Conservation (phyloP, 2,113 vertebrate genomes). For the Aegypius monachus region DNA sequence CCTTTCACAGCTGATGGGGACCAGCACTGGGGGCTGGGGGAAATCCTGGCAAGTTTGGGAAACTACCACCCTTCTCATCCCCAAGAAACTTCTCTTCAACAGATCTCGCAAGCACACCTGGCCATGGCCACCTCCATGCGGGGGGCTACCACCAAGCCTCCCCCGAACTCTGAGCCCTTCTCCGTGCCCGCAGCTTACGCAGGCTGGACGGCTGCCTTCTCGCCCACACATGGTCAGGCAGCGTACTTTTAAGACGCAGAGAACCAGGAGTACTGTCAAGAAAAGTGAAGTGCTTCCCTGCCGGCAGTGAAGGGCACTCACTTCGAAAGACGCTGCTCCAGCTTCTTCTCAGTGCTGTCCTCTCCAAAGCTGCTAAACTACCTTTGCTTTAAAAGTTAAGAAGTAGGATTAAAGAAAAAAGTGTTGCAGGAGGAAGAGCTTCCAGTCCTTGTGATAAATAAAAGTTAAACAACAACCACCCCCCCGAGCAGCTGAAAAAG, state of each 20-base stretch:
- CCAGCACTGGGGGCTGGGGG: neutral
- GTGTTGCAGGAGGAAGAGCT: neutral
- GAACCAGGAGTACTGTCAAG: neutral
- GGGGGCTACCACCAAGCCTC: neutral
- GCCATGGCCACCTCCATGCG: neutral
- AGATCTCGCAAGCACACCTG: rapidly evolving
- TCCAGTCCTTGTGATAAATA: neutral
- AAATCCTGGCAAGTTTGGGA: neutral
- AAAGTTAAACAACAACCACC: neutral
- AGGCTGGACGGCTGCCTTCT: neutral
- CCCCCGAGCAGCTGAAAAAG: neutral
- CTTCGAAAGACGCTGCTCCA: neutral
- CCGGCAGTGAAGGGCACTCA: neutral
- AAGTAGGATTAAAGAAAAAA: neutral
- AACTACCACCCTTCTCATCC: neutral
- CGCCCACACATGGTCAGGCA: neutral
- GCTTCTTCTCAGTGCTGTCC: neutral
- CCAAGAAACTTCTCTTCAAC: neutral
- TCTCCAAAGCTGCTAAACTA: neutral
- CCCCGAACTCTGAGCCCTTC: neutral
- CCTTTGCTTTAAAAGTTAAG: neutral
- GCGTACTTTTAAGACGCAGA: neutral
- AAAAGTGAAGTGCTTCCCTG: neutral
- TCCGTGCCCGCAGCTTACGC: rapidly evolving
- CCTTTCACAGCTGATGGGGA: neutral